Evolutionary conservation across 2,113 vertebrate species (phyloP).

Genomic region (Myrmecophaga tridactyla): DNA sequence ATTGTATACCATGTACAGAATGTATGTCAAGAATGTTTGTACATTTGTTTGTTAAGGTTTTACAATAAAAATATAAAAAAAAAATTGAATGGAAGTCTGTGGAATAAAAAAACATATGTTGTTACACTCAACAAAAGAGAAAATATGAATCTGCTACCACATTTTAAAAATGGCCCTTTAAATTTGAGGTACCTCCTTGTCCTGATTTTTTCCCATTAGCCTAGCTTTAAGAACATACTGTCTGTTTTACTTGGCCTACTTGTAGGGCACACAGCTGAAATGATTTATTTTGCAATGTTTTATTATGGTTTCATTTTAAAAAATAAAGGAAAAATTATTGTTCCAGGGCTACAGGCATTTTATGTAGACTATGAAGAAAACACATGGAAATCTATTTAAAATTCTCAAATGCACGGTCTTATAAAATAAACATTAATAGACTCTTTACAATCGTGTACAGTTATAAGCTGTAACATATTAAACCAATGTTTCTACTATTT

Average conservation of each 20-base stretch:
- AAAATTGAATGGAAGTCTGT: background rate
- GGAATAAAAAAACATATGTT: conserved; percentile 15
- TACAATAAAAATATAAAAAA: too few species aligned
- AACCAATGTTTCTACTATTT: background rate
- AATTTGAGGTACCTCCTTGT: conserved; percentile 56
- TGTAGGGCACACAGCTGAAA: conserved; percentile 75
- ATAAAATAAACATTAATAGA: background rate
- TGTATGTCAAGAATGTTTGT: too few species aligned
- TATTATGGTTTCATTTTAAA: conserved; percentile 44
- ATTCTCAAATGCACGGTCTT: background rate
- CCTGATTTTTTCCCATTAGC: conserved; percentile 74
- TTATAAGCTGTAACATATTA: background rate
- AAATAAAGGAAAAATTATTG: conserved; percentile 58
- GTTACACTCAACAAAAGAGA: conserved; percentile 26
- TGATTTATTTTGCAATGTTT: conserved; percentile 68
- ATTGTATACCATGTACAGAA: too few species aligned
- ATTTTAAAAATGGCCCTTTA: conserved; percentile 11
- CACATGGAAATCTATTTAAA: background rate
- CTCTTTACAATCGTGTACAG: background rate
- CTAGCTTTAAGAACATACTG: conserved; percentile 76
- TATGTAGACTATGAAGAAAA: conserved; percentile 20
- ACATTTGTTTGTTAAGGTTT: too few species aligned
- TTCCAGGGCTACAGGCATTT: conserved; percentile 51
- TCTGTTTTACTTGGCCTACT: conserved; percentile 80
- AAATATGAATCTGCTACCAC: background rate